Conservation (phyloP, 2,113 vertebrate genomes). For the Catharus fuscescens region DNA sequence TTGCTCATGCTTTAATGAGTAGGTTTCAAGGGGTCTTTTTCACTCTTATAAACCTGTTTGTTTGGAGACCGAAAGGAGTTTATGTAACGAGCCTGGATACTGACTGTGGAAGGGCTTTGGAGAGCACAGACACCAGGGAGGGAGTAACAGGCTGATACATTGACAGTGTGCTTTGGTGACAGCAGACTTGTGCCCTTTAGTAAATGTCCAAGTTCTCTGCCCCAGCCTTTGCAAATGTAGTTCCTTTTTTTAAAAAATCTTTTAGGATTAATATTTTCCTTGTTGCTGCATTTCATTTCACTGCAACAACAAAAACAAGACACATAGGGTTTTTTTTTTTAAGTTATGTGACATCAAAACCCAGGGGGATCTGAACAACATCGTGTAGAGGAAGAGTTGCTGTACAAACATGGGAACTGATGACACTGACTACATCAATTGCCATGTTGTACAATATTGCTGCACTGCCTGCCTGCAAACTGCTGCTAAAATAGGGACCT, state of each 20-base stretch:
- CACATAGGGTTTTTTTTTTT: not conserved
- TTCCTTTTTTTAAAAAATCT: not conserved
- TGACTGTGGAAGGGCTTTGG: not conserved
- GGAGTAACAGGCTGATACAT: not conserved
- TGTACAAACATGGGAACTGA: not conserved
- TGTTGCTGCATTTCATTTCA: not conserved
- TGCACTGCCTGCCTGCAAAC: not conserved
- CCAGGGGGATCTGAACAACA: not conserved
- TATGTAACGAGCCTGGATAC: not conserved
- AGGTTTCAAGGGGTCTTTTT: not conserved
- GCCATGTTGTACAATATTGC: not conserved
- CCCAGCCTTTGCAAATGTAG: not conserved
- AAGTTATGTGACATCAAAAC: not conserved
- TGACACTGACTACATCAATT: not conserved
- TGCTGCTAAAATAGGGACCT: not conserved
- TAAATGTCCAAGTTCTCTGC: not conserved
- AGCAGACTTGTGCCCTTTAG: not conserved
- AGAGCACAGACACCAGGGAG: not conserved
- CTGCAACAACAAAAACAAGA: not conserved
- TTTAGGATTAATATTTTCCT: not conserved
- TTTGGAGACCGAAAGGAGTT: not conserved
- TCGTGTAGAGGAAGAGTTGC: rapidly evolving
- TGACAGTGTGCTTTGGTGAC: not conserved
- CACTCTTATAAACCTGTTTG: not conserved
- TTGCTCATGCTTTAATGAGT: not conserved